Conservation (phyloP, 35 echinoderm and acorn worm species). For the Lytechinus pictus region DNA sequence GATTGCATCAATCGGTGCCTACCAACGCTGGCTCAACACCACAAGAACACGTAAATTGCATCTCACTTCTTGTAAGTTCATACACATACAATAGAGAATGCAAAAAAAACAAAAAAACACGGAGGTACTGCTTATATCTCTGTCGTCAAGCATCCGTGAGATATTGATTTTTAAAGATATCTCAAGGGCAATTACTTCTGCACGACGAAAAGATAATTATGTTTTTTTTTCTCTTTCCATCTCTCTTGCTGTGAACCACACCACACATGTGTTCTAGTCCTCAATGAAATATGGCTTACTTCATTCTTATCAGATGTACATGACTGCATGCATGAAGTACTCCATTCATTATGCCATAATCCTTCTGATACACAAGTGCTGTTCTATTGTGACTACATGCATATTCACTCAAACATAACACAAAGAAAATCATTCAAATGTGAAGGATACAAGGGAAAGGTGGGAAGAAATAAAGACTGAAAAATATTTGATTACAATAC, state of each 20-base stretch:
- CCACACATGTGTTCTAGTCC: background rate
- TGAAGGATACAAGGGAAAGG: background rate
- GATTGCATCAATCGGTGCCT: background rate
- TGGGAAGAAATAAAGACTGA: too few relatives aligned
- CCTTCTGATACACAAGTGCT: background rate
- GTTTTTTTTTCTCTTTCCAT: background rate
- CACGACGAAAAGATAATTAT: constrained; percentile 16
- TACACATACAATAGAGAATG: background rate
- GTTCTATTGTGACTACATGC: background rate
- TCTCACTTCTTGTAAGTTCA: background rate
- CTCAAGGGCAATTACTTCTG: background rate
- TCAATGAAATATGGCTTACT: background rate
- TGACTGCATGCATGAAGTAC: background rate
- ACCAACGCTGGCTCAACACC: background rate
- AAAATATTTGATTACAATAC: too few relatives aligned
- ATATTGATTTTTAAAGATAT: background rate
- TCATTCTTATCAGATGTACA: background rate
- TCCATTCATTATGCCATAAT: background rate
- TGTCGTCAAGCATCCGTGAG: background rate
- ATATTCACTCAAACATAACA: background rate
- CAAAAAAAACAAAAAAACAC: background rate
- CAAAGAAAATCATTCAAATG: background rate
- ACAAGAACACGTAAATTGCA: background rate
- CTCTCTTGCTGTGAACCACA: background rate
- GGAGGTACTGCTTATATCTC: background rate